Evolutionary conservation across 1,140 invertebrate genomes (phyloP), one percentile per base, ranked within the genome.

Genomic region (Amphibalanus amphitrite): DNA sequence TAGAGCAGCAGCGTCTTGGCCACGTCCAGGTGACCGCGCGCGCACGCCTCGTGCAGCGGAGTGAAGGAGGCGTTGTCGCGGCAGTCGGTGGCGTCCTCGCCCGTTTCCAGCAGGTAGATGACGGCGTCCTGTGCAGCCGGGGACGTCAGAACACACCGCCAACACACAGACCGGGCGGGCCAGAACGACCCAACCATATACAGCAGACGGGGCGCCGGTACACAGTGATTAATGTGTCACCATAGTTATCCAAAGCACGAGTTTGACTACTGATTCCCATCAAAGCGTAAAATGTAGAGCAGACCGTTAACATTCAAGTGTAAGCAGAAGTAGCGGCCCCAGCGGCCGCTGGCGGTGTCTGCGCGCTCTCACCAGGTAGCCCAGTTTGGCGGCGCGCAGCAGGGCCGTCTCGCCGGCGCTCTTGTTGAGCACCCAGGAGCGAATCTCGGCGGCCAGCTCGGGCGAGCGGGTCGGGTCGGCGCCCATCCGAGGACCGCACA

Each of bases 21-120:
- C 69, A 95, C 93, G 74, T 88, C 86, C 28, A 95, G 81, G 79
- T 94, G 90, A 20, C 93, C 93, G 76, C 87, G 85, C 0, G 90
- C 87, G 77, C 91, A 92, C 8, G 92, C 92, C 77, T 95, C 93
- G 78, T 96, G 93, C 30, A 96, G 83, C 0, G 93, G 91, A 1
- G 93, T 96, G 79, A 95, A 96, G 0, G 93, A 93, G 1, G 93
- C 93, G 81, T 96, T 96, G 79, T 97, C 93, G 77, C 90, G 90
- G 8, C 89, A 89, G 75, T 92, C 90, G 0, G 93, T 89, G 69
- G 87, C 84, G 73, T 88, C 87, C 73, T 88, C 86, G 77, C 92
- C 84, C 77, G 89, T 91, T 79, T 94, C 90, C 74, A 96, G 82
- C 77, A 92, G 94, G 79, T 92, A 95, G 20, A 90, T 87, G 59